Percentiles rank a stretch among this genome's conserved stretches.
Evolutionary conservation across 2,888 invertebrate genomes (phyloP).

Genomic region (Exocentrus adspersus): DNA sequence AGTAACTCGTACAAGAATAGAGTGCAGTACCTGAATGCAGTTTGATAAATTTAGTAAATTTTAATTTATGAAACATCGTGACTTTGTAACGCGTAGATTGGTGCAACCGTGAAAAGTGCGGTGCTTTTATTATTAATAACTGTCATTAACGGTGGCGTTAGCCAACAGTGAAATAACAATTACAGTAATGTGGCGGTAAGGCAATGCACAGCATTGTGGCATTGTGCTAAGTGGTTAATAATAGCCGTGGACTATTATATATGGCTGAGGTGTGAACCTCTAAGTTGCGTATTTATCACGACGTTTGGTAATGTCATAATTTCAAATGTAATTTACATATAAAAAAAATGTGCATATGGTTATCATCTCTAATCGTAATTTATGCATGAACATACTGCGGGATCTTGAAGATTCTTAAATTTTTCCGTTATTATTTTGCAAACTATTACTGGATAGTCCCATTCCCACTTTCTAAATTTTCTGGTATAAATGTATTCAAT

Average conservation of each 20-base stretch:
- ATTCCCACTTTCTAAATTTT: too few relatives aligned
- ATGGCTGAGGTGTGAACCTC: constrained; percentile 14
- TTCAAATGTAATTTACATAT: not conserved
- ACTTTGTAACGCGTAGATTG: constrained; percentile 35
- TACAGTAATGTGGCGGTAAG: constrained; percentile 38
- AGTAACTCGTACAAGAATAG: constrained; percentile 30
- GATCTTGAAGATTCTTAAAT: too few relatives aligned
- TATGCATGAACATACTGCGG: too few relatives aligned
- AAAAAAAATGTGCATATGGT: too few relatives aligned
- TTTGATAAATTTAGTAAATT: constrained; percentile 34
- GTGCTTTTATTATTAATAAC: constrained; percentile 49
- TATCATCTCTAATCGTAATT: too few relatives aligned
- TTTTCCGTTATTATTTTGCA: too few relatives aligned
- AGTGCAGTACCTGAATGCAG: constrained; percentile 31
- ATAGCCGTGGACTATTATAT: constrained; percentile 9
- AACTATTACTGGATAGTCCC: too few relatives aligned
- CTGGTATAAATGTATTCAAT: not conserved
- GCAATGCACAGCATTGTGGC: constrained; percentile 7
- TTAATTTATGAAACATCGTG: constrained; percentile 37
- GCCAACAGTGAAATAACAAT: constrained; percentile 39
- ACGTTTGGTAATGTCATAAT: too few relatives aligned
- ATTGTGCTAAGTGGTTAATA: constrained; percentile 9
- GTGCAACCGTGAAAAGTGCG: constrained; percentile 46
- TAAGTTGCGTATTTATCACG: not conserved
- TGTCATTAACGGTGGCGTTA: constrained; percentile 44